phyloP scores from a whole-genome alignment of 2,113 vertebrate genomes.

The Varanus komodoensis region DNA sequence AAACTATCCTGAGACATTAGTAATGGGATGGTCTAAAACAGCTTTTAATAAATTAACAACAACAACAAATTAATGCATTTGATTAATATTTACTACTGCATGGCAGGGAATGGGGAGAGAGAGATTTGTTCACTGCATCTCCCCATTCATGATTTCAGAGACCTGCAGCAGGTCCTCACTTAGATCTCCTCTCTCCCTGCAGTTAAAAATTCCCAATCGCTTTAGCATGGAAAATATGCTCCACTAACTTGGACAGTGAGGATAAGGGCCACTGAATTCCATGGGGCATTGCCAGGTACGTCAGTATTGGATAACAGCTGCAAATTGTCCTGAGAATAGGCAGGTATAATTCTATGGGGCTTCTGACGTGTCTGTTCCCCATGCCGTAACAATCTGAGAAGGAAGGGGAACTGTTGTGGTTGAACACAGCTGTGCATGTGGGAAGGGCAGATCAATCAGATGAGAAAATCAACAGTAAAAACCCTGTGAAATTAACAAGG shows the following conservation, averaged over 20 bases:
- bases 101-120: background rate
- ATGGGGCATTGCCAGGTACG: background rate
- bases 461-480: background rate
- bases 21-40: too few relatives aligned
- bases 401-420: background rate
- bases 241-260: background rate
- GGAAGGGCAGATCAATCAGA: background rate
- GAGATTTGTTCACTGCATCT: background rate
- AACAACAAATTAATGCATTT: too few relatives aligned
- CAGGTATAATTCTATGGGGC: background rate
- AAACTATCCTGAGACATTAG: too few relatives aligned
- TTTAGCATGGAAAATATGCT: background rate
- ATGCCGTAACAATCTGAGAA: background rate
- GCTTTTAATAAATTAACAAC: too few relatives aligned
- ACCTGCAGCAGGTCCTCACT: background rate
- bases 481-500: background rate
- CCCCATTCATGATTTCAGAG: background rate
- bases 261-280: too few relatives aligned
- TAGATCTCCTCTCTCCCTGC: background rate
- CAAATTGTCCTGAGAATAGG: background rate
- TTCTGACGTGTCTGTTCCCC: background rate
- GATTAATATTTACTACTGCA: too few relatives aligned
- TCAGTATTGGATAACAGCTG: background rate
- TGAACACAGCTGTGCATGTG: background rate
- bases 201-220: background rate